Evolutionary conservation across 2,888 invertebrate species (phyloP).

Genomic region (Scaptodrosophila latifasciaeformis): DNA sequence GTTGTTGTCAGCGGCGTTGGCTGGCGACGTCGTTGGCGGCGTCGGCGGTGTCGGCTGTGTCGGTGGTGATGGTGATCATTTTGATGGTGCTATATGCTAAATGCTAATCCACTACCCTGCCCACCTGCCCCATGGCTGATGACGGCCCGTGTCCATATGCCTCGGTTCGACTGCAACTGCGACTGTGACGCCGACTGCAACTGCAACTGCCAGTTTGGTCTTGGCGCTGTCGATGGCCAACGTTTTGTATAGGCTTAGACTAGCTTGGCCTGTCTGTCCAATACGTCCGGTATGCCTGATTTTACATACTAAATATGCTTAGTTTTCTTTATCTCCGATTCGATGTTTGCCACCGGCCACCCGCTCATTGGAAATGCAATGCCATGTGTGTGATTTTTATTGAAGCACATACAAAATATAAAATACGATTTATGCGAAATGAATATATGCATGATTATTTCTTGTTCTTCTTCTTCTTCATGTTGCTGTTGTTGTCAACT

Average conservation of each 20-base stretch:
- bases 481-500: too few relatives aligned
- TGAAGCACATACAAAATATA: conserved; percentile 39
- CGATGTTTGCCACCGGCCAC: too few relatives aligned
- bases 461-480: too few relatives aligned
- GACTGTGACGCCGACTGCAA: conserved; percentile 14
- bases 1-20: too few relatives aligned
- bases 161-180: conserved; percentile 32
- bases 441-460: conserved; percentile 30
- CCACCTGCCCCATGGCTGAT: conserved; percentile 23
- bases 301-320: conserved; percentile 47
- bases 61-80: too few relatives aligned
- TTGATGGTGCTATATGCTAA: conserved; percentile 36
- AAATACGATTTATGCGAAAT: conserved; percentile 47
- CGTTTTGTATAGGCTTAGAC: too few relatives aligned
- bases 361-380: conserved; percentile 55
- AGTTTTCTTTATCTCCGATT: conserved; percentile 38
- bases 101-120: conserved; percentile 15
- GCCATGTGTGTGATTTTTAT: conserved; percentile 56
- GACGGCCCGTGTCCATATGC: conserved; percentile 41
- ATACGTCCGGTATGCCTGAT: conserved; percentile 23
- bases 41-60: too few relatives aligned
- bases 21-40: too few relatives aligned
- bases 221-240: neutral
- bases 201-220: too few relatives aligned
- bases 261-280: conserved; percentile 10